phyloP scores from a whole-genome alignment of 2,888 invertebrate genomes.

The Cheilosia vernalis region DNA sequence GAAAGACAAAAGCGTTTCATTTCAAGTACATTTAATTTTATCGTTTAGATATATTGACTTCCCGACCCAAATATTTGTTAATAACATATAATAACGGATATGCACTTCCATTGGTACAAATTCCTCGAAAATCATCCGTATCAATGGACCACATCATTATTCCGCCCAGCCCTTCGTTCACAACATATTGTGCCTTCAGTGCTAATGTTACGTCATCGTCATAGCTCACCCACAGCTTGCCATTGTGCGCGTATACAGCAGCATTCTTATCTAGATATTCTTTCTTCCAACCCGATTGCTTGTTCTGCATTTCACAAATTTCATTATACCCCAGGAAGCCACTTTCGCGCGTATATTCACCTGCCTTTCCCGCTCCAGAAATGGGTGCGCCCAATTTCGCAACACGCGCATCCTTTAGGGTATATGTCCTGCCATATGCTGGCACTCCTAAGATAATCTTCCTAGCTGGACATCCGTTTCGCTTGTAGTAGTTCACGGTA shows the following conservation, averaged over 20 bases:
- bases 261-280: constrained; percentile 77
- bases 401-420: constrained; percentile 78
- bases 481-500: constrained; percentile 81
- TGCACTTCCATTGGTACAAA: constrained; percentile 77
- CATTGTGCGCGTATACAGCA: constrained; percentile 81
- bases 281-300: constrained; percentile 78
- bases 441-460: constrained; percentile 84
- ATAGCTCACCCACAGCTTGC: constrained; percentile 83
- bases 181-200: constrained; percentile 81
- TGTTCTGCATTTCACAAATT: constrained; percentile 76
- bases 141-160: constrained; percentile 85
- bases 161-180: constrained; percentile 83
- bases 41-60: no score
- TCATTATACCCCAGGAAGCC: constrained; percentile 78
- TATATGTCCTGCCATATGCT: constrained; percentile 82
- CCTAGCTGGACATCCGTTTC: constrained; percentile 79
- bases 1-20: no score
- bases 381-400: constrained; percentile 80
- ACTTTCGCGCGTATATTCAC: constrained; percentile 76
- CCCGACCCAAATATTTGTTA: constrained; percentile 63
- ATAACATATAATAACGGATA: constrained; percentile 82
- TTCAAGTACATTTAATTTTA: no score
- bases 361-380: constrained; percentile 75
- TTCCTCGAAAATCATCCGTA: constrained; percentile 84
- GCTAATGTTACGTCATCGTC: constrained; percentile 81